Evolutionary conservation across 2,113 vertebrate genomes (phyloP).

Genomic region (Piprites chloris): DNA sequence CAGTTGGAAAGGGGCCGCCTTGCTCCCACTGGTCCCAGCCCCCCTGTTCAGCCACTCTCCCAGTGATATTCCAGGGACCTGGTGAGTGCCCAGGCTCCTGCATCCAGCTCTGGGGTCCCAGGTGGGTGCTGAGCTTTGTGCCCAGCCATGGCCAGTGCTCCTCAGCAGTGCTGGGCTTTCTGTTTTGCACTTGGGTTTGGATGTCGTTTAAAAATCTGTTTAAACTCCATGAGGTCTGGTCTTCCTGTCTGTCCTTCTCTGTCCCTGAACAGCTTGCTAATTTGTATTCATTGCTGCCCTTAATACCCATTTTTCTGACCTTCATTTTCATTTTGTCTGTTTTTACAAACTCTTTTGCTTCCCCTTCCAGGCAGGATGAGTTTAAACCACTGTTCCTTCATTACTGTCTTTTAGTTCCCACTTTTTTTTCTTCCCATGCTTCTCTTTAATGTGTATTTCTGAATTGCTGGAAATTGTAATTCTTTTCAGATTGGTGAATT

Average conservation of each 20-base stretch:
- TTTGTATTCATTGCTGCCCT: not conserved
- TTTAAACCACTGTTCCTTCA: not conserved
- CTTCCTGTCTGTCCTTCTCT: not conserved
- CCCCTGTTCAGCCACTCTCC: not conserved
- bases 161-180: not conserved
- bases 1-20: not conserved
- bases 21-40: fast-evolving
- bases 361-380: not conserved
- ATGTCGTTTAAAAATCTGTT: not conserved
- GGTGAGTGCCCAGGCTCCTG: not conserved
- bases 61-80: not conserved
- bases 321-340: not conserved
- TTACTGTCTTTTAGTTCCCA: not conserved
- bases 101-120: fast-evolving
- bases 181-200: not conserved
- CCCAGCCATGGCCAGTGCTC: not conserved
- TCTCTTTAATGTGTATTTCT: not conserved
- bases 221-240: not conserved
- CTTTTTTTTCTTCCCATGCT: not conserved
- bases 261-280: not conserved
- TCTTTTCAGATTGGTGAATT: not conserved
- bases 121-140: not conserved
- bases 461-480: not conserved
- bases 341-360: not conserved
- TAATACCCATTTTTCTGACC: not conserved